Evolutionary conservation across 2,113 vertebrate genomes (phyloP).

Genomic region (Capricornis sumatraensis): DNA sequence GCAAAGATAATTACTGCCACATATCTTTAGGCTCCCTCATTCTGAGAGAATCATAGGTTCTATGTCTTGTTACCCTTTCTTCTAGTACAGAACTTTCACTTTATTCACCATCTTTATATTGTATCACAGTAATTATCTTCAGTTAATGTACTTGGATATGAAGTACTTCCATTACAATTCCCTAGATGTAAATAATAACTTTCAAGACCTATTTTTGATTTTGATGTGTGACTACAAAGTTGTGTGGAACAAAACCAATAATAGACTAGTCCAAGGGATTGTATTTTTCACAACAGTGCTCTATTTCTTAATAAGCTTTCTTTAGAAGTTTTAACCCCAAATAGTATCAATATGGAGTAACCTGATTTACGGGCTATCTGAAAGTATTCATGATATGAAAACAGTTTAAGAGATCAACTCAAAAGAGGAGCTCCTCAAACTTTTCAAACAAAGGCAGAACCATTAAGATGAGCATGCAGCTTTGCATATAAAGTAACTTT

Average conservation of each 20-base stretch:
- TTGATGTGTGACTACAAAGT: background rate
- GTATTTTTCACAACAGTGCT: background rate
- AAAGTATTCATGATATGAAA: slow-evolving; percentile 14
- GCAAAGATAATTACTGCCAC: background rate
- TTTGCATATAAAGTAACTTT: background rate
- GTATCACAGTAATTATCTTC: background rate
- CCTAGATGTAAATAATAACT: background rate
- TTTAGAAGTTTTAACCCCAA: slow-evolving; percentile 13
- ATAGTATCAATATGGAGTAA: background rate
- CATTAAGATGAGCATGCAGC: background rate
- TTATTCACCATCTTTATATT: background rate
- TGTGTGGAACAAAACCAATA: background rate
- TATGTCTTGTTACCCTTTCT: background rate
- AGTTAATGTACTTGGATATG: background rate
- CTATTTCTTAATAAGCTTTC: slow-evolving; percentile 1
- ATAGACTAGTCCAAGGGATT: background rate
- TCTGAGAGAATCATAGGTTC: background rate
- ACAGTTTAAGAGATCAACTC: background rate
- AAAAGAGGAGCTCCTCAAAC: background rate
- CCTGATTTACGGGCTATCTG: background rate
- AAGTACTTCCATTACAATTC: background rate
- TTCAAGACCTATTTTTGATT: slow-evolving; percentile 14
- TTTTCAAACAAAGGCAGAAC: slow-evolving; percentile 33
- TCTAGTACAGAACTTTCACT: background rate
- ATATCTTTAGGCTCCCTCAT: background rate